phyloP scores from a whole-genome alignment of 2,797 vertebrate genomes.

The Thalassophryne amazonica region DNA sequence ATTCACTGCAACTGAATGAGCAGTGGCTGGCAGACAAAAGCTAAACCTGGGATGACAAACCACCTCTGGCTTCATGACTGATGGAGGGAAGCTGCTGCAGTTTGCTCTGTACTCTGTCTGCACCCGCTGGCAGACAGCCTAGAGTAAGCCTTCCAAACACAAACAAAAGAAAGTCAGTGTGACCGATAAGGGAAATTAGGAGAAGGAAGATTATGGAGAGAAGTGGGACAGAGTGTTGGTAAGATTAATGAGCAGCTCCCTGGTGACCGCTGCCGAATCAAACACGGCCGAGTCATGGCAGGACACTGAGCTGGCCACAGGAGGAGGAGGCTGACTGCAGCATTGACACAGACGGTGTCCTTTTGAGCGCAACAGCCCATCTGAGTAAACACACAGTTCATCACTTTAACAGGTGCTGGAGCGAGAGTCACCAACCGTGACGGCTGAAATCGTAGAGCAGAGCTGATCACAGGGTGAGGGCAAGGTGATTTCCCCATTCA shows the following conservation, averaged over 20 bases:
- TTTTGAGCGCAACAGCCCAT: slow-evolving; percentile 40
- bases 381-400: slow-evolving; percentile 22
- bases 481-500: too few species aligned
- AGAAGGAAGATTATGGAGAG: slow-evolving; percentile 65
- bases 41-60: slow-evolving; percentile 72
- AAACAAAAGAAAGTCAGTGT: slow-evolving; percentile 79
- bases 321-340: slow-evolving; percentile 50
- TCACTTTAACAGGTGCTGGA: slow-evolving; percentile 1
- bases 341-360: slow-evolving; percentile 36
- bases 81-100: slow-evolving; percentile 60
- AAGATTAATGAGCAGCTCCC: slow-evolving; percentile 77
- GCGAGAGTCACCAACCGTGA: background rate
- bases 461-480: too few species aligned
- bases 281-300: slow-evolving; percentile 63
- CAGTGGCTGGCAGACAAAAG: slow-evolving; percentile 57
- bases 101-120: slow-evolving; percentile 58
- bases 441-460: too few species aligned
- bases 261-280: slow-evolving; percentile 66
- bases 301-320: slow-evolving; percentile 59
- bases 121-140: slow-evolving; percentile 69
- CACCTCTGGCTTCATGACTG: slow-evolving; percentile 62
- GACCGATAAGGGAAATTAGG: slow-evolving; percentile 79
- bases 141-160: slow-evolving; percentile 72
- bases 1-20: slow-evolving; percentile 68
- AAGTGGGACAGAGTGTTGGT: slow-evolving; percentile 69